Conservation (phyloP, 1,140 invertebrate genomes). For the Cydia splendana region DNA sequence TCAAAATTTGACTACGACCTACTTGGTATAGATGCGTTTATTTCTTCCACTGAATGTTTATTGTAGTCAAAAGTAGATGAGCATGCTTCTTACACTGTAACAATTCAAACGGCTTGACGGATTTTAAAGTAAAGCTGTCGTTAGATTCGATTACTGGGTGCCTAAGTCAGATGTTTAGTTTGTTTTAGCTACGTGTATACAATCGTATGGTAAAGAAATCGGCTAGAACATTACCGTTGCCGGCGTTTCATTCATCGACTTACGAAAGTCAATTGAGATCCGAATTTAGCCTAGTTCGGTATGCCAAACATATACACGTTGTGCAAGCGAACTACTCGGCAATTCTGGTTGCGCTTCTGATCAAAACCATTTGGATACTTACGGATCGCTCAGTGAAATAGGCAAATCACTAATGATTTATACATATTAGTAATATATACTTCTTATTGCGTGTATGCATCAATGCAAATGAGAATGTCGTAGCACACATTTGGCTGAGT, state of each 20-base stretch:
- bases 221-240: conserved; percentile 52
- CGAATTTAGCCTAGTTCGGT: conserved; percentile 69
- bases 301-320: conserved; percentile 63
- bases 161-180: background rate
- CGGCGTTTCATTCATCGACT: conserved; percentile 68
- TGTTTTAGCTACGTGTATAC: background rate
- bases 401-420: background rate
- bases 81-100: no score
- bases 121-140: no score
- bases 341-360: conserved; percentile 20
- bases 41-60: no score
- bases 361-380: conserved; percentile 18
- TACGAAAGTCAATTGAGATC: conserved; percentile 72
- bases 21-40: no score
- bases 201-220: conserved; percentile 43
- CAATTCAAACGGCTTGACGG: no score
- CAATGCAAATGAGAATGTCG: no score
- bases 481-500: no score
- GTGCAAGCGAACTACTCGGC: conserved; percentile 47
- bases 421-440: no score
- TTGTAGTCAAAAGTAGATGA: no score
- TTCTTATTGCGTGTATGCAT: no score
- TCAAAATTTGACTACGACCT: background rate
- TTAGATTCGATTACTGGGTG: no score
- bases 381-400: conserved; percentile 3